Evolutionary conservation across 1,140 invertebrate genomes (phyloP).

Genomic region (Drosophila hydei): DNA sequence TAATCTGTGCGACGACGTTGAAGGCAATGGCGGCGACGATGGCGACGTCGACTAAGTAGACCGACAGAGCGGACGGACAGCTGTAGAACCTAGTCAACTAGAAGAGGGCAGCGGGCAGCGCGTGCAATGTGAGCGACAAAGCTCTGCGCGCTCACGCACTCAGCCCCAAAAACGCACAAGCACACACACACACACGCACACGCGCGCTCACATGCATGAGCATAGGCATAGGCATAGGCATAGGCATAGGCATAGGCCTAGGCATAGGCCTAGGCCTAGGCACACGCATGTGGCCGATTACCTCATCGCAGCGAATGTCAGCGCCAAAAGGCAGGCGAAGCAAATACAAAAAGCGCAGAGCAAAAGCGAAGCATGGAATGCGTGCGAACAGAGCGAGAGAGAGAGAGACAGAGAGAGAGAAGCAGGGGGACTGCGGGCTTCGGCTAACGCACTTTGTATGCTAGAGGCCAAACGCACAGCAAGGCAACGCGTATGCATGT

Average conservation of each 20-base stretch:
- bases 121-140: constrained; percentile 73
- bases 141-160: constrained; percentile 61
- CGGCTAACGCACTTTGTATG: constrained; percentile 47
- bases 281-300: constrained; percentile 71
- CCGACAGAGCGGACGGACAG: constrained; percentile 1
- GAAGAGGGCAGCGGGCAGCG: constrained; percentile 40
- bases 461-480: constrained; percentile 51
- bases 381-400: constrained; percentile 54
- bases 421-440: neutral
- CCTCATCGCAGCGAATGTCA: constrained; percentile 78
- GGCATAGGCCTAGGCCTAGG: constrained; percentile 33
- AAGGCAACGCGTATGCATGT: neutral
- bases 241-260: constrained; percentile 27
- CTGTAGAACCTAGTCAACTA: constrained; percentile 37
- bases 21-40: constrained; percentile 10
- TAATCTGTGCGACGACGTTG: constrained; percentile 54
- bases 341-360: constrained; percentile 45
- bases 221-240: constrained; percentile 38
- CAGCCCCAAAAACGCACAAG: constrained; percentile 14
- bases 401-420: neutral
- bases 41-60: constrained; percentile 29
- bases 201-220: constrained; percentile 41
- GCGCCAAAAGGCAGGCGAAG: constrained; percentile 31
- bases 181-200: constrained; percentile 37
- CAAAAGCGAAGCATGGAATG: constrained; percentile 70